Percentiles rank a stretch among this genome's conserved stretches.
Conservation (phyloP, 2,888 invertebrate genomes). For the Tipula helvola region DNA sequence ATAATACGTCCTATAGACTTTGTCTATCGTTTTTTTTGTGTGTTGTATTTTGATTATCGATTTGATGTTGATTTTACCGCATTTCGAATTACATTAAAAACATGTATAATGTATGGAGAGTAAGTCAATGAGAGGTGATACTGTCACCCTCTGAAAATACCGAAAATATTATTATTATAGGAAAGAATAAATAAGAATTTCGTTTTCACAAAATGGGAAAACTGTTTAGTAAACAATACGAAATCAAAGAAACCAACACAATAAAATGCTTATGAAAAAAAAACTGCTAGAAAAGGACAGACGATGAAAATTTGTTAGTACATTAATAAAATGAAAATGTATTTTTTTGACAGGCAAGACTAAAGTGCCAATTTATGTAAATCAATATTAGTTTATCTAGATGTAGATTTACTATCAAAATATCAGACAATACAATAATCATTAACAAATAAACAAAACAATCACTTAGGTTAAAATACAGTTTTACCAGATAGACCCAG, state of each 20-base stretch:
- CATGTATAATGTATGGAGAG: background rate
- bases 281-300: background rate
- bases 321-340: background rate
- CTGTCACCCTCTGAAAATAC: background rate
- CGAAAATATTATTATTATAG: background rate
- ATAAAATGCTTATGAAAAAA: background rate
- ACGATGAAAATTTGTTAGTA: background rate
- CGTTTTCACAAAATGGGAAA: background rate
- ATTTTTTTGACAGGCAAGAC: no score
- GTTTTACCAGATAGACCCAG: no score
- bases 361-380: no score
- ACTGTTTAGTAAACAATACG: background rate
- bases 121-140: background rate
- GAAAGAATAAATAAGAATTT: background rate
- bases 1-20: background rate
- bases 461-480: no score
- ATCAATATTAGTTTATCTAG: no score
- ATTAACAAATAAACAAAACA: no score
- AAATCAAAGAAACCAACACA: background rate
- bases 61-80: background rate
- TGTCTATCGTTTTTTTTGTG: background rate
- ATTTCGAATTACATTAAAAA: background rate
- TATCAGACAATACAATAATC: no score
- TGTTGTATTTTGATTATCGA: background rate
- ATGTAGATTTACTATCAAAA: no score